Evolutionary conservation across 2,113 vertebrate genomes (phyloP).

Genomic region (Canis aureus): DNA sequence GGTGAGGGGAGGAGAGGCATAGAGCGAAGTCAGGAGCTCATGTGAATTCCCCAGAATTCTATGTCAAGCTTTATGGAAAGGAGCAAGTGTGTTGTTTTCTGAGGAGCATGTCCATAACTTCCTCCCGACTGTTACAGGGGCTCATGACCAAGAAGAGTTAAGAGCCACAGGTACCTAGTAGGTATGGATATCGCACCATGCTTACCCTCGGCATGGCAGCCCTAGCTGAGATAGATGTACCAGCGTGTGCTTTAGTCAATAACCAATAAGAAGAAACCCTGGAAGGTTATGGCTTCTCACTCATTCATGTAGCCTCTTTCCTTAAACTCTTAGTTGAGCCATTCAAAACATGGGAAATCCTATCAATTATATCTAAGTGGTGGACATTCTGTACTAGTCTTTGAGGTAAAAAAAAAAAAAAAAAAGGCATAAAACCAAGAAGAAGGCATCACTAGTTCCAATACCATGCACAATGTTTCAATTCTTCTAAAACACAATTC

Average conservation of each 20-base stretch:
- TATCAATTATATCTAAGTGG: neutral
- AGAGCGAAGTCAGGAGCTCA: neutral
- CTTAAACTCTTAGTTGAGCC: neutral
- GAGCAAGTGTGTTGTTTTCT: neutral
- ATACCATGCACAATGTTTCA: neutral
- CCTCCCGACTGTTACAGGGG: neutral
- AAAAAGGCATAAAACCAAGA: neutral
- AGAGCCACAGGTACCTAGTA: neutral
- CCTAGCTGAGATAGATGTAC: neutral
- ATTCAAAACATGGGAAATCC: neutral
- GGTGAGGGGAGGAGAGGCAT: fast-evolving
- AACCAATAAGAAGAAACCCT: neutral
- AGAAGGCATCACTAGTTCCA: neutral
- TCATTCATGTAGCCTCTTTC: neutral
- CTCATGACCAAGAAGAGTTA: neutral
- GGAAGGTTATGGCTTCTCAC: neutral
- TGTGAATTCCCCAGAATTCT: neutral
- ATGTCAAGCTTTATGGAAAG: neutral
- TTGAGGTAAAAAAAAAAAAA: neutral
- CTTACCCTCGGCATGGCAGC: neutral
- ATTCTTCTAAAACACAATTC: neutral
- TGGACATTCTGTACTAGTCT: neutral
- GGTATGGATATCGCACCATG: neutral
- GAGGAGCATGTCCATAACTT: neutral
- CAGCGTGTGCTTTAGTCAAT: neutral